Conservation (phyloP, 2,797 vertebrate species). For the Crax fasciolata region DNA sequence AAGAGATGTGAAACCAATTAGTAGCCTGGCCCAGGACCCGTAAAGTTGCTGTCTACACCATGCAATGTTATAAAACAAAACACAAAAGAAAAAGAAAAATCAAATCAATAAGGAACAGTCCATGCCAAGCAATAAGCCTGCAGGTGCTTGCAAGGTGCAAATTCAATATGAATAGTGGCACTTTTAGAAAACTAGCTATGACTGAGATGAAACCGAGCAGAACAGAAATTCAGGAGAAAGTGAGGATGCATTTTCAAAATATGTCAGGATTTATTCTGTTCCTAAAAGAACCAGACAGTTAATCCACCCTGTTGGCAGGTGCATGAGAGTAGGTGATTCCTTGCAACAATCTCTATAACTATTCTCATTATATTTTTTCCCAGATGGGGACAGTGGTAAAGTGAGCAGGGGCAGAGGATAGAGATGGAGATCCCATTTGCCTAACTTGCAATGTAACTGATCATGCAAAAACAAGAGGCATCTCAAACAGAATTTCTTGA, state of each 20-base stretch:
- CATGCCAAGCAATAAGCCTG: constrained; percentile 57
- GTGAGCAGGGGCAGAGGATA: not conserved
- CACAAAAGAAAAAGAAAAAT: not conserved
- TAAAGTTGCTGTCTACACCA: constrained; percentile 43
- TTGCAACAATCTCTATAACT: constrained; percentile 56
- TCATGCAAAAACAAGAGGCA: not conserved
- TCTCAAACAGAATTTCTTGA: constrained; percentile 43
- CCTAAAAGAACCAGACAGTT: constrained; percentile 67
- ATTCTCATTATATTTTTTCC: constrained; percentile 63
- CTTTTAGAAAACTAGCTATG: constrained; percentile 34
- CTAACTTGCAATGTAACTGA: not conserved
- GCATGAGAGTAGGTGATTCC: constrained; percentile 60
- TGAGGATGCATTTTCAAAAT: constrained; percentile 65
- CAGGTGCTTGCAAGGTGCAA: constrained; percentile 67
- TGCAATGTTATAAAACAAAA: constrained; percentile 60
- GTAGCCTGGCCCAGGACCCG: not conserved
- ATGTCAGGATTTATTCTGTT: constrained; percentile 68
- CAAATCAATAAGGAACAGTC: constrained; percentile 51
- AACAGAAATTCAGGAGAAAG: constrained; percentile 58
- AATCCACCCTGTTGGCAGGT: constrained; percentile 69
- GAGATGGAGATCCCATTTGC: constrained; percentile 22
- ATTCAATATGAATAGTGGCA: constrained; percentile 67
- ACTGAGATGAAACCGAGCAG: constrained; percentile 47
- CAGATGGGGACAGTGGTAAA: constrained; percentile 39
- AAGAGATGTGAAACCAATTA: constrained; percentile 59